Conservation (phyloP, 2,113 vertebrate species). For the Boleophthalmus pectinirostris region DNA sequence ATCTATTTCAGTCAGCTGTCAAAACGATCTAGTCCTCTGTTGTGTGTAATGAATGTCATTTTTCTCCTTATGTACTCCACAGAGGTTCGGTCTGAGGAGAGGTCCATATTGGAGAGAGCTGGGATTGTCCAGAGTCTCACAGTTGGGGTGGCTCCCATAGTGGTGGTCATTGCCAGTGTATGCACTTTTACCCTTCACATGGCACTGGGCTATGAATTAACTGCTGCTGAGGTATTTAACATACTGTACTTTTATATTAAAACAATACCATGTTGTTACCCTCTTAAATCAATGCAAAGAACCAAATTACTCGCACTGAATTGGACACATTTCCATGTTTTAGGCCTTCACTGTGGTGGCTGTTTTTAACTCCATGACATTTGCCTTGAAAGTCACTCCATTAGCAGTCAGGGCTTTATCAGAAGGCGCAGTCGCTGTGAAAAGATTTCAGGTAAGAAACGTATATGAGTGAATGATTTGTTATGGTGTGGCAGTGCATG, state of each 20-base stretch:
- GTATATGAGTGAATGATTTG: neutral
- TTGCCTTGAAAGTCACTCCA: conserved; percentile 81
- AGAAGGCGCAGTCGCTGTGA: conserved; percentile 78
- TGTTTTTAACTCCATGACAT: conserved; percentile 85
- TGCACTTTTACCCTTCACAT: conserved; percentile 84
- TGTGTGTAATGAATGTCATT: conserved; percentile 22
- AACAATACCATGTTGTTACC: neutral
- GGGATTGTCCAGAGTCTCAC: conserved; percentile 80
- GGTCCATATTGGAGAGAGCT: conserved; percentile 74
- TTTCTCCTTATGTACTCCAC: conserved; percentile 22
- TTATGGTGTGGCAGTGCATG: neutral
- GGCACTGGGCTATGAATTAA: conserved; percentile 80
- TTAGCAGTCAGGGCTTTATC: conserved; percentile 78
- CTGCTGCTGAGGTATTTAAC: conserved; percentile 77
- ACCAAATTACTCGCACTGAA: neutral
- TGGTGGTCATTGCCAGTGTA: conserved; percentile 80
- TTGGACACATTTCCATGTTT: neutral
- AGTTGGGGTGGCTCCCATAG: conserved; percentile 76
- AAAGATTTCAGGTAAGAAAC: conserved; percentile 79
- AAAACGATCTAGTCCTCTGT: conserved; percentile 21
- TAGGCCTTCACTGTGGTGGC: conserved; percentile 83
- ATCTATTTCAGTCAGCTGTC: conserved; percentile 39
- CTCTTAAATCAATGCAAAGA: neutral
- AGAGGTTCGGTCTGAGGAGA: conserved; percentile 79
- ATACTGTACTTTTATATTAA: neutral